Conservation (phyloP, 2,797 vertebrate genomes). For the Avahi laniger region DNA sequence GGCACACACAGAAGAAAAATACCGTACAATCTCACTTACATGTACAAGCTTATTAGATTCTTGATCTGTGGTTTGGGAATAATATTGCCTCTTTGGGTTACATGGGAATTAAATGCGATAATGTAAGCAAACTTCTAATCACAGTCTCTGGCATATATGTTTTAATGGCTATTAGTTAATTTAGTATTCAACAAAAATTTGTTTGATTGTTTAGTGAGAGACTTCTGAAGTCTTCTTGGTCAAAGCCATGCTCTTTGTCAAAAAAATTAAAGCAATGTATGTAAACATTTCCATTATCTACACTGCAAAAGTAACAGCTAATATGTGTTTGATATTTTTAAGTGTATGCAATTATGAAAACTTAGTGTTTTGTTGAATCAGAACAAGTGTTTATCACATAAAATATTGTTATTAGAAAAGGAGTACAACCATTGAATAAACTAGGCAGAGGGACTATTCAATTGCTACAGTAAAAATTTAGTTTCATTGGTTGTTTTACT, state of each 20-base stretch:
- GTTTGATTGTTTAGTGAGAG: not conserved
- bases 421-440: not conserved
- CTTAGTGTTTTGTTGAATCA: not conserved
- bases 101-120: not conserved
- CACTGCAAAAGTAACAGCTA: not conserved
- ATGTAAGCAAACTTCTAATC: not conserved
- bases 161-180: not conserved
- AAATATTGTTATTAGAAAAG: not conserved
- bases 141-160: not conserved
- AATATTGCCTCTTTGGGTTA: not conserved
- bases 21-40: not conserved
- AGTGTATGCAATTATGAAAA: not conserved
- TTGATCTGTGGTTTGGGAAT: not conserved
- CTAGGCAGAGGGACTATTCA: not conserved
- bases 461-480: conserved; percentile 18
- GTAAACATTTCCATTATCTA: not conserved
- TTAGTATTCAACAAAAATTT: not conserved
- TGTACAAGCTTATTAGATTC: not conserved
- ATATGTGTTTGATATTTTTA: not conserved
- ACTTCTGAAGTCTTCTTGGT: not conserved
- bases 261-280: not conserved
- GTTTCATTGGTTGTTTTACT: conserved; percentile 53
- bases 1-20: not conserved
- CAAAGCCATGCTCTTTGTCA: not conserved
- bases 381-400: not conserved